phyloP scores from a whole-genome alignment of 1,140 invertebrate genomes.

The Heliconius eleuchia region DNA sequence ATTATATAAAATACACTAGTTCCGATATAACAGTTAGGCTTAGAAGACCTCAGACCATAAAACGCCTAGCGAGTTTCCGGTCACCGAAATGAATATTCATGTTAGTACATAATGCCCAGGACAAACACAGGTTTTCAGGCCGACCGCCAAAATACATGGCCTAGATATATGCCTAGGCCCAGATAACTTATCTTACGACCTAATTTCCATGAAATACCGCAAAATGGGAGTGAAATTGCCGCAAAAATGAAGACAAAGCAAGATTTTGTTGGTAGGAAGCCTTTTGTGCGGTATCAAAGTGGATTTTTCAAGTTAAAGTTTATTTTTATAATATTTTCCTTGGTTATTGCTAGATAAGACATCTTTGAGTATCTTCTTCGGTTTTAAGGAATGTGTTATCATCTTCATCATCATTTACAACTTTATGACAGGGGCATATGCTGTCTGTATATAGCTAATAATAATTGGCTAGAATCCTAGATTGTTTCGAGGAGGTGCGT shows the following conservation, averaged over 20 bases:
- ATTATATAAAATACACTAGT: too few species aligned
- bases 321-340: background rate
- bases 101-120: conserved; percentile 32
- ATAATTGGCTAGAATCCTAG: too few species aligned
- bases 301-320: background rate
- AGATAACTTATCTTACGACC: conserved; percentile 30
- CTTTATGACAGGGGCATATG: too few species aligned
- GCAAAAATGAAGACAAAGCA: conserved; percentile 15
- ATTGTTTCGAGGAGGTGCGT: too few species aligned
- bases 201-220: conserved; percentile 18
- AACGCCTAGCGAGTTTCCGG: conserved; percentile 26
- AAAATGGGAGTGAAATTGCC: conserved; percentile 6
- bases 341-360: too few species aligned
- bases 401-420: too few species aligned
- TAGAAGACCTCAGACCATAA: conserved; percentile 18
- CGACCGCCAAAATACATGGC: conserved; percentile 34
- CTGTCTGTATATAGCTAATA: too few species aligned
- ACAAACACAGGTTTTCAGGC: conserved; percentile 35
- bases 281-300: background rate
- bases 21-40: conserved; percentile 1
- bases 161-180: conserved; percentile 31
- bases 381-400: too few species aligned
- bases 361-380: too few species aligned
- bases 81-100: conserved; percentile 36
- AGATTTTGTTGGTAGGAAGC: background rate